Percentiles rank a stretch among this genome's conserved stretches.
Evolutionary conservation across 2,113 vertebrate genomes (phyloP).

Genomic region (Danionella cerebrum): DNA sequence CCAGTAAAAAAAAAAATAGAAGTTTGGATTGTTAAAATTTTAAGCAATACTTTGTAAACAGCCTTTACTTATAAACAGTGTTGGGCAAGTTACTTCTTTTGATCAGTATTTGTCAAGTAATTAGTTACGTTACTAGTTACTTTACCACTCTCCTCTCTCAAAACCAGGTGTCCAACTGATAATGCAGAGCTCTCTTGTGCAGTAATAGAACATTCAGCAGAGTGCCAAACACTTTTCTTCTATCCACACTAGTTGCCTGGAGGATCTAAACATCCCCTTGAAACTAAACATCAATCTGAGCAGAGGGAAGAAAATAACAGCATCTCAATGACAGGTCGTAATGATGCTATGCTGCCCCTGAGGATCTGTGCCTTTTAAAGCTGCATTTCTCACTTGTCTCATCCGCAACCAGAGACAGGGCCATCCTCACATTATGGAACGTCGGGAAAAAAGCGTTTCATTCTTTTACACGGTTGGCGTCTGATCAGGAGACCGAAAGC

Average conservation of each 20-base stretch:
- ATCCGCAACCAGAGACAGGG: background rate
- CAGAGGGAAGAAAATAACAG: background rate
- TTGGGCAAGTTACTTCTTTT: no score
- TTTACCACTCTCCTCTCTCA: no score
- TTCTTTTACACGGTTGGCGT: background rate
- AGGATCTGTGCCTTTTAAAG: slow-evolving; percentile 13
- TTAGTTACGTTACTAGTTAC: no score
- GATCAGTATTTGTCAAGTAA: no score
- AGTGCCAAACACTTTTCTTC: background rate
- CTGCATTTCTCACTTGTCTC: slow-evolving; percentile 1
- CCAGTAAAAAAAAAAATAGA: no score
- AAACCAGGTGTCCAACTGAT: no score
- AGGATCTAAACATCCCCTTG: background rate
- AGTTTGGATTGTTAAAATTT: no score
- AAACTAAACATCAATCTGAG: background rate
- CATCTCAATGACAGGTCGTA: background rate
- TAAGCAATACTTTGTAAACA: no score
- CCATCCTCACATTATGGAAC: background rate
- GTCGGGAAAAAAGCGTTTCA: no score
- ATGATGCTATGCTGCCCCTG: background rate
- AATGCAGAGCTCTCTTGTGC: background rate
- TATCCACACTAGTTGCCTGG: background rate
- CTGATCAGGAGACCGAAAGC: background rate
- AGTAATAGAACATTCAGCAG: background rate
- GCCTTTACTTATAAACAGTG: no score